Conservation (phyloP, 53 echinoderm and acorn worm species). For the Echinarachnius parma region DNA sequence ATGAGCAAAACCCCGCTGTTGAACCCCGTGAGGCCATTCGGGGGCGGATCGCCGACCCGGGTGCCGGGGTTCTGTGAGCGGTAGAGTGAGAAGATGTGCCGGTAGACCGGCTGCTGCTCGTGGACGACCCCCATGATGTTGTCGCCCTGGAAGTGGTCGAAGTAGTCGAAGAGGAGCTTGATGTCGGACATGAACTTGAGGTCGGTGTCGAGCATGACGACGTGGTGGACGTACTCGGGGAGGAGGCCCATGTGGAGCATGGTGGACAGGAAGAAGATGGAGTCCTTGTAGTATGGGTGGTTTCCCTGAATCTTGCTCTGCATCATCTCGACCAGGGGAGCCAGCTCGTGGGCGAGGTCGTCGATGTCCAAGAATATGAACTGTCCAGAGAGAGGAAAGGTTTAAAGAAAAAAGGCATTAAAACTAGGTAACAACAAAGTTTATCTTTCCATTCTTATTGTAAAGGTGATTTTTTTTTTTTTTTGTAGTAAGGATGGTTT, state of each 20-base stretch:
- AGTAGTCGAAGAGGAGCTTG: conserved; percentile 68
- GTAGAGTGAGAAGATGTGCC: conserved; percentile 83
- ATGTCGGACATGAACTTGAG: conserved; percentile 90
- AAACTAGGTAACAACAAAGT: too few species aligned
- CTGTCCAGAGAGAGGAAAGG: neutral
- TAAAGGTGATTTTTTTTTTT: too few species aligned
- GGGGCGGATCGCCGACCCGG: conserved; percentile 80
- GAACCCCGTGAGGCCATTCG: conserved; percentile 87
- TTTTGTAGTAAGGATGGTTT: too few species aligned
- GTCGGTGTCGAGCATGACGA: conserved; percentile 88
- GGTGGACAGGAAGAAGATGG: conserved; percentile 93
- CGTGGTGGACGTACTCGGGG: conserved; percentile 65
- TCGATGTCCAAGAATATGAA: conserved; percentile 61
- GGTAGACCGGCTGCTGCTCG: conserved; percentile 97
- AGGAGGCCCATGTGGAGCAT: conserved; percentile 74
- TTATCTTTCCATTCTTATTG: too few species aligned
- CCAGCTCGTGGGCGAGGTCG: conserved; percentile 65
- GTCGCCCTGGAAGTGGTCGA: conserved; percentile 62
- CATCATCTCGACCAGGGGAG: conserved; percentile 65
- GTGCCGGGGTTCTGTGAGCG: conserved; percentile 79
- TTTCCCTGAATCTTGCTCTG: conserved; percentile 64
- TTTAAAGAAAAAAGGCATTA: neutral
- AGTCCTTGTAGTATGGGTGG: conserved; percentile 91
- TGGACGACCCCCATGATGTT: conserved; percentile 83
- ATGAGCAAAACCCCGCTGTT: conserved; percentile 90